Evolutionary conservation across 2,888 invertebrate genomes (phyloP).

Genomic region (Ormia ochracea): DNA sequence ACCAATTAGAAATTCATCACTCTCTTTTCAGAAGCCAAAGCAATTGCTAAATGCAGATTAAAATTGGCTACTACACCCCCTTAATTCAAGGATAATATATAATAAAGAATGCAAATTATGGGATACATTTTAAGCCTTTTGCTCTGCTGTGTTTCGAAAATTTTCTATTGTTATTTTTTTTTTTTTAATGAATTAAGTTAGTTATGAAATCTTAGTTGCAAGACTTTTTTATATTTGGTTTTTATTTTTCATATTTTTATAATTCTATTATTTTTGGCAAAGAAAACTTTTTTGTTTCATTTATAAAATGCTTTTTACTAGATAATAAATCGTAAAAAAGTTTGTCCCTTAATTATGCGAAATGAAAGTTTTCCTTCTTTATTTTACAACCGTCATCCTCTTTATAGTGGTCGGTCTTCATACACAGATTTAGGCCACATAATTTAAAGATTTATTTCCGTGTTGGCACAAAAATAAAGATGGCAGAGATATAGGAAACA

Average conservation of each 20-base stretch:
- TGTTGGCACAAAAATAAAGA: neutral
- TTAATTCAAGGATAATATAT: too few species aligned
- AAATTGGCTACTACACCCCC: too few species aligned
- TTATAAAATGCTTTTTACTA: constrained; percentile 51
- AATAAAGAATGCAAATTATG: neutral
- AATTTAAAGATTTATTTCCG: constrained; percentile 32
- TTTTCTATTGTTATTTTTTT: constrained; percentile 56
- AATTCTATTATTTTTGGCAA: neutral
- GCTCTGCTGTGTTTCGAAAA: constrained; percentile 14
- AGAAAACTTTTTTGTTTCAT: constrained; percentile 36
- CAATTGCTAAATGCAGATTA: too few species aligned
- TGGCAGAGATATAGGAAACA: too few species aligned
- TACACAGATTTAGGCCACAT: constrained; percentile 47
- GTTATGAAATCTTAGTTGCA: constrained; percentile 42
- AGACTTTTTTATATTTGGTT: constrained; percentile 1
- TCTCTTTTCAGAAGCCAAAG: too few species aligned
- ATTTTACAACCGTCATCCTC: constrained; percentile 31
- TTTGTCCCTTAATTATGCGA: constrained; percentile 60
- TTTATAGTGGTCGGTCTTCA: neutral
- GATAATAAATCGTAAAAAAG: constrained; percentile 60
- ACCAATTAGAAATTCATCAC: too few species aligned
- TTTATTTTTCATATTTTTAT: neutral
- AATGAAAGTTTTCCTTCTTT: constrained; percentile 48
- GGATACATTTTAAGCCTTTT: constrained; percentile 16
- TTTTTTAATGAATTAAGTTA: constrained; percentile 59